phyloP scores from a whole-genome alignment of 2,888 invertebrate species.

The Diaphora mendica region DNA sequence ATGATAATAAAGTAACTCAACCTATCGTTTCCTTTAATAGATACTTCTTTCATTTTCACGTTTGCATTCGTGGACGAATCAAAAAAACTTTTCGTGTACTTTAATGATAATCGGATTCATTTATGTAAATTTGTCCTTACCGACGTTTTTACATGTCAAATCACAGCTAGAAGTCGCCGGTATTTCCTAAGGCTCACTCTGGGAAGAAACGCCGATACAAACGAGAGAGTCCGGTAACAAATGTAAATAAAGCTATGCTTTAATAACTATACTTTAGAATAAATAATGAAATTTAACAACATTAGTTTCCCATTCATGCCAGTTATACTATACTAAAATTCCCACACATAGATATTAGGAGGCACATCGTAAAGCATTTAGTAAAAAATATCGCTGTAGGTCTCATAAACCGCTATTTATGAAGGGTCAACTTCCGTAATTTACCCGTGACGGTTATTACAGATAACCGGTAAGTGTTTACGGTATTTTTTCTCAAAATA shows the following conservation, averaged over 20 bases:
- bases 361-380: constrained; percentile 20
- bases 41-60: background rate
- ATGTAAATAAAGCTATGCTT: no score
- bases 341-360: constrained; percentile 6
- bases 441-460: constrained; percentile 32
- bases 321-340: background rate
- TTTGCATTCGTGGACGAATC: no score
- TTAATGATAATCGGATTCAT: no score
- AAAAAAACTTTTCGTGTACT: no score
- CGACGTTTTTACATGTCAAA: no score
- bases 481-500: constrained; percentile 29
- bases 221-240: no score
- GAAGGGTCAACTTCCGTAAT: constrained; percentile 47
- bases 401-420: constrained; percentile 48
- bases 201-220: no score
- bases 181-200: no score
- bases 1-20: no score
- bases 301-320: background rate
- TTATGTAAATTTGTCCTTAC: no score
- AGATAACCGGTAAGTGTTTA: constrained; percentile 46
- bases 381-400: constrained; percentile 29
- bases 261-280: no score
- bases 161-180: no score
- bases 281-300: background rate
- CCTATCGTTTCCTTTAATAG: background rate